Evolutionary conservation across 2,888 invertebrate genomes (phyloP), one percentile per base, ranked within the genome.

Genomic region (Antitype chi): DNA sequence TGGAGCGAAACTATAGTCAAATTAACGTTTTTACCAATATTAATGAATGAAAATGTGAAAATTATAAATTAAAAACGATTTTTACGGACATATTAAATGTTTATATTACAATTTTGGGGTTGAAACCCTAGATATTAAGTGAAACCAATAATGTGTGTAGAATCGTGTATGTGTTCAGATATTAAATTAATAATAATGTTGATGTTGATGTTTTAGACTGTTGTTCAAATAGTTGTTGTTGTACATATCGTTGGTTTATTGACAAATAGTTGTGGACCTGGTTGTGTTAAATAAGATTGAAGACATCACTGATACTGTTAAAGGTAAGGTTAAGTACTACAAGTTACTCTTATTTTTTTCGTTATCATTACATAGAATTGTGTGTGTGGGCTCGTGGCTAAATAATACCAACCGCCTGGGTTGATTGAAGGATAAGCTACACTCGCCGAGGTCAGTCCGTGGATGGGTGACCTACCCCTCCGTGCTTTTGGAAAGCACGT

Each of bases 1-100:
- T 92, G 93, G 94, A 94, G 95, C 95, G 94, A 96, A 94, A 95
- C 93, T 91, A 92, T 91, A 92, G 91, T 89, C 87, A 90, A 87
- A 87, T 88, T 84, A 83, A 81, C 89, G 88, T 86, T 89, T 92
- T 93, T 93, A 93, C 81, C 87, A 87, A 70, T 81, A 87, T 94
- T 96, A 91, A 95, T 96, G 96, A 96, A 96, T 96, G 95, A 95
- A 96, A 95, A 91, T 87, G 90, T 87, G 84, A 80, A 82, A 70
- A 82, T 88, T 85, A 89, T 91, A 80, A 87, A 89, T 87, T 77
- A 88, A 86, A 91, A 90, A 78, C 69, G 55, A 77, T 82, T 87
- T 85, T 76, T 76, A 71, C 80, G 80, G 81, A 74, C 70, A 62
- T 85, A 82, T 78, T 85, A 43, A 76, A 74, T 79, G 73, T 87